These are phyloP conservation scores for Catalaphyllia jardinei DNA, from an alignment of 64 coral and sea anemone species.

Conservation along the genomic window DNA sequence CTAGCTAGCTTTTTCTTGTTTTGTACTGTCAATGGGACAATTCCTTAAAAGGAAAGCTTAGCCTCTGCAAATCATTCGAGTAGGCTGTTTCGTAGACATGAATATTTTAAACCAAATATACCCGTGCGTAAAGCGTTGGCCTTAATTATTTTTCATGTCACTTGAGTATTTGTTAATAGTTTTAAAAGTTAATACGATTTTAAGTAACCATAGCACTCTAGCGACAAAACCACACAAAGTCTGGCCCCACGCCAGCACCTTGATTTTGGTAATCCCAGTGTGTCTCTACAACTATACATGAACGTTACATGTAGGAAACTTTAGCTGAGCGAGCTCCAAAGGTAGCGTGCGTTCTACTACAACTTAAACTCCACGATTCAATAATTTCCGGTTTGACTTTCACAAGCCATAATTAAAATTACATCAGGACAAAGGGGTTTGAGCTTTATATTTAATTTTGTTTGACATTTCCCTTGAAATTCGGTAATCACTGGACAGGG, in stretches of 20 bases:
- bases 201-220: conserved; percentile 6
- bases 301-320: neutral
- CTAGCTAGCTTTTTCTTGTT: neutral
- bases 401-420: conserved; percentile 19
- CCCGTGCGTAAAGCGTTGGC: neutral
- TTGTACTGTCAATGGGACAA: neutral
- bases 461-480: conserved; percentile 32
- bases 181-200: conserved; percentile 15
- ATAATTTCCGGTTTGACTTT: conserved; percentile 38
- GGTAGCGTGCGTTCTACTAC: neutral
- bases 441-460: conserved; percentile 21
- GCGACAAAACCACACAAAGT: neutral
- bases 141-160: neutral
- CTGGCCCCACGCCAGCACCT: too few relatives aligned
- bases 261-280: neutral
- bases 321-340: neutral
- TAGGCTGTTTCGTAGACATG: too few relatives aligned
- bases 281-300: neutral
- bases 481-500: neutral
- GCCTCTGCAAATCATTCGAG: too few relatives aligned
- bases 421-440: conserved; percentile 24
- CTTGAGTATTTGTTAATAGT: conserved; percentile 11
- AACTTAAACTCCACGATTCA: conserved; percentile 1
- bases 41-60: neutral
- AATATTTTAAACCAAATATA: neutral